These are phyloP conservation scores for Cataglyphis rosenhaueri DNA, from an alignment of 2,888 invertebrate species.

Conservation along the genomic window DNA sequence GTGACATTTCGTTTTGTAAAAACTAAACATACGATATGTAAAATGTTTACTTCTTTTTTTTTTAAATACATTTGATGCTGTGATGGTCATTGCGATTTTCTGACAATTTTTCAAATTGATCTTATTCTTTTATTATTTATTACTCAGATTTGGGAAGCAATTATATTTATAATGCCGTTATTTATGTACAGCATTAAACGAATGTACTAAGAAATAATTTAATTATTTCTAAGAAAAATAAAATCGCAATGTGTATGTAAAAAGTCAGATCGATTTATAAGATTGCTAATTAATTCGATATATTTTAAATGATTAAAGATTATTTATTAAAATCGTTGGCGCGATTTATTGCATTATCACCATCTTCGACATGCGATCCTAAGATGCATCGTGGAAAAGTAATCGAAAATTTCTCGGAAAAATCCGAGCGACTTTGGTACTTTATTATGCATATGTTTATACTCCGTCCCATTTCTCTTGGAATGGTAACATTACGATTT, in stretches of 20 bases:
- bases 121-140: not conserved
- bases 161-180: not conserved
- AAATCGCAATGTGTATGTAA: not conserved
- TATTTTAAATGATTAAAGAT: not conserved
- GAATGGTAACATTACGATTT: slow-evolving; percentile 17
- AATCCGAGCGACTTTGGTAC: slow-evolving; percentile 66
- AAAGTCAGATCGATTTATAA: not conserved
- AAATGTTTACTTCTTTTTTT: not conserved
- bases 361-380: slow-evolving; percentile 62
- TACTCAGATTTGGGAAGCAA: not conserved
- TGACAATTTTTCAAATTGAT: not conserved
- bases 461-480: not conserved
- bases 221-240: not conserved
- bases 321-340: not conserved
- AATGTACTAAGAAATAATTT: not conserved
- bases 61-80: not conserved
- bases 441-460: slow-evolving; percentile 19
- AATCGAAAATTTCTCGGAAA: slow-evolving; percentile 58
- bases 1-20: slow-evolving; percentile 35
- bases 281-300: not conserved
- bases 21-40: not conserved
- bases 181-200: not conserved
- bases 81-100: not conserved
- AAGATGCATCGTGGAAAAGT: slow-evolving; percentile 67
- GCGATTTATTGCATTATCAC: slow-evolving; percentile 40